These are phyloP conservation scores for Xenops minutus DNA, from an alignment of 2,797 vertebrate species.

Conservation along the genomic window DNA sequence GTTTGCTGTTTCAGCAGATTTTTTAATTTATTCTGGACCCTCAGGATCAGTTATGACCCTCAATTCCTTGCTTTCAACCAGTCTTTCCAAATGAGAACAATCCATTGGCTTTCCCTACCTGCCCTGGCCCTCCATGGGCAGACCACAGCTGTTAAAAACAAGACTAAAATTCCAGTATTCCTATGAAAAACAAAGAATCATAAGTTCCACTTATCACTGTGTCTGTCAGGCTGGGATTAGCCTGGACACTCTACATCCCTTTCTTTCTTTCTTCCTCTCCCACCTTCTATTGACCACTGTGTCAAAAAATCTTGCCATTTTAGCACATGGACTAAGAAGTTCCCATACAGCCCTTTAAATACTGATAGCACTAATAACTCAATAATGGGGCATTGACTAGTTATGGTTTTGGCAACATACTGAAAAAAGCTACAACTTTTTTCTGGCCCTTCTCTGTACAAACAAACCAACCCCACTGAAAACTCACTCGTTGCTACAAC, in stretches of 20 bases:
- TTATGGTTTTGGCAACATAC: not conserved
- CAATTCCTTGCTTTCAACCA: not conserved
- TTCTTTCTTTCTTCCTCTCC: not conserved
- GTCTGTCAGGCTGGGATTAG: not conserved
- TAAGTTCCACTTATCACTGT: not conserved
- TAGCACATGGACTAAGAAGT: not conserved
- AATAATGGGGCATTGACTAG: not conserved
- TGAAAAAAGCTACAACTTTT: not conserved
- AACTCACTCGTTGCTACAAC: not conserved
- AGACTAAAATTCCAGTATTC: not conserved
- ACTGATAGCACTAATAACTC: not conserved
- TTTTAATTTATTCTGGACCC: not conserved
- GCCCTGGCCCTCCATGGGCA: not conserved
- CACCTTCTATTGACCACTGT: not conserved
- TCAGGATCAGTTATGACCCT: not conserved
- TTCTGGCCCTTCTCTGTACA: not conserved
- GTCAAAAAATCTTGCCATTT: not conserved
- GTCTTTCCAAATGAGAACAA: not conserved
- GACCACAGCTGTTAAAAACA: not conserved
- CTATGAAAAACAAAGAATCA: not conserved
- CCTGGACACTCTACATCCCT: not conserved
- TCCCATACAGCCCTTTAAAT: not conserved
- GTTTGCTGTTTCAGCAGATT: not conserved
- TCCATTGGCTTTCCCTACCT: not conserved
- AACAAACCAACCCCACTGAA: not conserved